phyloP scores from a whole-genome alignment of 2,113 vertebrate genomes.

The Cryptomyrus ogoouensis region DNA sequence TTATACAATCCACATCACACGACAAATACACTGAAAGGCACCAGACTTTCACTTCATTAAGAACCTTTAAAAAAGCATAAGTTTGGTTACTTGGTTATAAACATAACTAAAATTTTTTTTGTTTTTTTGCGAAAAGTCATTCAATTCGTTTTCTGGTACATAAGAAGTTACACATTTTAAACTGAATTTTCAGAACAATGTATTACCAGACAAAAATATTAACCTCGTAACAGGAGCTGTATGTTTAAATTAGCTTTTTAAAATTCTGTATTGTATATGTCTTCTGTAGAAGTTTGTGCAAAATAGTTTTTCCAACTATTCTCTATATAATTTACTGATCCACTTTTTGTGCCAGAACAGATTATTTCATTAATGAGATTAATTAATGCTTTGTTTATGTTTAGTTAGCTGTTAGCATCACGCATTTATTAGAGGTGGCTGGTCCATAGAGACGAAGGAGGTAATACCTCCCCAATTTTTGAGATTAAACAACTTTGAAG shows the following conservation, averaged over 20 bases:
- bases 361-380: background rate
- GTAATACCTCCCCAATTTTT: background rate
- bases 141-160: conserved; percentile 67
- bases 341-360: background rate
- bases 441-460: background rate
- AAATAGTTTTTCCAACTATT: background rate
- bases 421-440: background rate
- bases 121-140: conserved; percentile 7
- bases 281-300: background rate
- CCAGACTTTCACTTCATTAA: conserved; percentile 72
- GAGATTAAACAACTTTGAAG: background rate
- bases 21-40: conserved; percentile 77
- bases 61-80: conserved; percentile 50
- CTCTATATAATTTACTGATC: background rate
- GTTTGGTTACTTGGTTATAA: background rate
- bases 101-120: background rate
- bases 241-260: background rate
- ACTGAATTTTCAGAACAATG: conserved; percentile 20
- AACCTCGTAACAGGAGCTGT: background rate
- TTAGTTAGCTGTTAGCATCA: background rate
- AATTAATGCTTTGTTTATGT: background rate
- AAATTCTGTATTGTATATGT: background rate
- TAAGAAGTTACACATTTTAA: conserved; percentile 21
- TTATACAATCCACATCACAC: conserved; percentile 75
- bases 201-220: conserved; percentile 40